Evolutionary conservation across 2,797 vertebrate species (phyloP), one percentile per base, ranked within the genome.

Genomic region (Argentina silus): DNA sequence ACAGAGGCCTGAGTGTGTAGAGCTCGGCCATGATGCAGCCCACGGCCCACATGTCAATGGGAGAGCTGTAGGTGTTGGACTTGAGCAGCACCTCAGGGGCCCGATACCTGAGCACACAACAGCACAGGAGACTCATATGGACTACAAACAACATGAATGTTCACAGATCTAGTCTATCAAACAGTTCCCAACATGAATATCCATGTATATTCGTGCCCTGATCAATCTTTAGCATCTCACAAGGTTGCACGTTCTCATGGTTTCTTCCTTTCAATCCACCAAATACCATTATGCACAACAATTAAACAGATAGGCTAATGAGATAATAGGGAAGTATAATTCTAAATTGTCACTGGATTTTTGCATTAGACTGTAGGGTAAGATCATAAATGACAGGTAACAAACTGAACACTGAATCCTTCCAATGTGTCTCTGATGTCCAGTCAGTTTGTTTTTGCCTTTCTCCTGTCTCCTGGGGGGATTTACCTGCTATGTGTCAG

Each of bases 11-110:
- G 57, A 99, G 90, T 0, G 96, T 99, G 76, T 99, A 99, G 0
- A 99, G 89, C 67, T 99, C 98, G 3, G 97, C 98, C 97, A 99
- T 98, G 78, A 99, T 99, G 83, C 98, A 98, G 78, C 98, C 98
- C 56, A 99, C 95, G 7, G 98, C 98, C 98, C 98, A 99, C 70
- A 99, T 81, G 47, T 99, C 98, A 72, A 99, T 98, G 60, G 98
- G 97, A 72, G 97, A 98, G 81, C 96, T 98, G 78, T 99, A 99
- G 61, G 92, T 75, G 1, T 95, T 95, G 0, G 97, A 99, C 73
- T 97, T 90, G 43, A 99, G 86, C 81, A 99, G 88, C 75, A 99
- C 97, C 79, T 99, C 98, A n/a, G 98, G 98, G 70, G 97, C 98
- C 9, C 98, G 95, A 74, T 99, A 99, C 98, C 98, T 99, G 17